Base-by-base conservation (phyloP, 2,888 invertebrate species). In the Polylopha cassiicola region DNA sequence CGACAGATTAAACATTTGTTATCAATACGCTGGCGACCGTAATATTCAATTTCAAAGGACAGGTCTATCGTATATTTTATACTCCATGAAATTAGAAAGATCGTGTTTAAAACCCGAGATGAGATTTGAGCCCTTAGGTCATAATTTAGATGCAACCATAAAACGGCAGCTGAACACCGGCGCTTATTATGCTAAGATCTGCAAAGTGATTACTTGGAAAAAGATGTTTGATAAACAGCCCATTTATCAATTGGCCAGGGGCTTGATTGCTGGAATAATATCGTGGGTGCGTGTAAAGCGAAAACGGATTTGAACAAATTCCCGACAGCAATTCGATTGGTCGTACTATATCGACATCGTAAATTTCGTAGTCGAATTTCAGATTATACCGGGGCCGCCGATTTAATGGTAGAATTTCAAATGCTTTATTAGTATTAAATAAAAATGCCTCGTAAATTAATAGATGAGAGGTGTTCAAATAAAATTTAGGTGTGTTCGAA, bases 141-240 rank as follows among this genome's bases (percentile, higher is more conserved):
- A 67, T 66, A 76, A 80, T 81, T 81, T 74, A 63, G 68, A 65
- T 56, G 60, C 59, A 65, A 59, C 63, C 58, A 69, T 66, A 62
- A 73, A 73, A 67, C 77, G 60, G 79, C 81, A 81, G 79, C 75
- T 76, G 77, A 61, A 39, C 37, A 47, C 55, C 67, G 65, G 65
- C 65, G 46, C 53, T 58, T 62, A 72, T 75, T 76, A 73, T 68
- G 59, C 52, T 56, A 58, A 69, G 76, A 78, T 73, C 61, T 58
- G 61, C 64, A 50, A 56, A 58, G 55, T 62, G 80, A 80, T 80
- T 80, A 73, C 72, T 54, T 50, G 58, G 75, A 79, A 75, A 62
- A 67, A 73, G 77, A 76, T 77, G 68, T 71, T 75, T 76, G 78
- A 80, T 80, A 81, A 77, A 73, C 71, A 67, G 61, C 50, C 68